Percentiles rank a stretch among this genome's conserved stretches.
These are phyloP conservation scores for Habropoda laboriosa DNA, from an alignment of 1,140 invertebrate species.

Conservation along the genomic window DNA sequence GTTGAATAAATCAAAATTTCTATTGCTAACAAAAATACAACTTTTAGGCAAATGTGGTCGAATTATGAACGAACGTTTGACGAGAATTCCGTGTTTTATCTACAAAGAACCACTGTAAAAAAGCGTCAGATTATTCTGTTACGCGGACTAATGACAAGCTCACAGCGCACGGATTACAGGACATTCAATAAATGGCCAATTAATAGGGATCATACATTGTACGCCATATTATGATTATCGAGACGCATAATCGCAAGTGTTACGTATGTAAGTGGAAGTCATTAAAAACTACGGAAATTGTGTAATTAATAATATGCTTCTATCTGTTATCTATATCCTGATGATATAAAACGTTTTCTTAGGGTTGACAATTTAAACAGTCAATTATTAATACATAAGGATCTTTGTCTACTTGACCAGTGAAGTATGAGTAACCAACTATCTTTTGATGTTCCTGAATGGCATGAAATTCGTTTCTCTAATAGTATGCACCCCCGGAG, in stretches of 20 bases:
- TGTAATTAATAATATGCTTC: no score
- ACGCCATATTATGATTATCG: background rate
- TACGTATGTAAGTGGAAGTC: constrained; percentile 22
- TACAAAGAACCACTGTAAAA: background rate
- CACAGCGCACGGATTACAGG: background rate
- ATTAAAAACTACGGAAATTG: background rate
- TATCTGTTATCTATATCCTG: background rate
- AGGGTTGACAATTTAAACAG: no score
- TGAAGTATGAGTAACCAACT: no score
- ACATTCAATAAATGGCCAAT: constrained; percentile 9
- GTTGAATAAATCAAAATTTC: no score
- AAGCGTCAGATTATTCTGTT: constrained; percentile 6
- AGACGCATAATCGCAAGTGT: background rate
- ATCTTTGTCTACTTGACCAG: no score
- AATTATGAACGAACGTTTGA: background rate
- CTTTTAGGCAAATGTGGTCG: background rate
- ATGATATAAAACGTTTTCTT: background rate
- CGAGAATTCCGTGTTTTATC: background rate
- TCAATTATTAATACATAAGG: no score
- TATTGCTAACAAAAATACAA: no score
- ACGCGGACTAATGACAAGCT: background rate
- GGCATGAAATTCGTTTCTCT: no score
- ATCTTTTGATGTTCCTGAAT: no score
- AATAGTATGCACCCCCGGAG: no score
- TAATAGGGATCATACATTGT: constrained; percentile 9